These are phyloP conservation scores for Akabosia matsudoensis DNA, from an alignment of 1,140 invertebrate genomes.

Conservation along the genomic window DNA sequence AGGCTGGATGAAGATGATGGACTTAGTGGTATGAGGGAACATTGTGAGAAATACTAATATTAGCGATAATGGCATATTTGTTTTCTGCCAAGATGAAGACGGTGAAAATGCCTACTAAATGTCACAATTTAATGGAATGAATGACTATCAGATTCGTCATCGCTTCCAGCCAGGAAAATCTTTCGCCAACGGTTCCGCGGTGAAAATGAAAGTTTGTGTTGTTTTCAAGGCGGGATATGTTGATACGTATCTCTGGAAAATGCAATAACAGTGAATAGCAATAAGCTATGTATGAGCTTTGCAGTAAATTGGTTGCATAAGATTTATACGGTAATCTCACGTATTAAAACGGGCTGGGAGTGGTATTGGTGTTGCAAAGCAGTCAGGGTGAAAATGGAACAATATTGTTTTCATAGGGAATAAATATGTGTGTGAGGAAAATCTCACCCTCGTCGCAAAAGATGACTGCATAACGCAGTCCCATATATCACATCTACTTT, in stretches of 20 bases:
- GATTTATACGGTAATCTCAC: not conserved
- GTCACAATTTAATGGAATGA: not conserved
- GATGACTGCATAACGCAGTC: no score
- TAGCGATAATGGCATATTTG: constrained; percentile 12
- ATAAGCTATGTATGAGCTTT: no score
- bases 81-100: not conserved
- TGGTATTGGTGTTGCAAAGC: no score
- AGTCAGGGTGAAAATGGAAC: constrained; percentile 1
- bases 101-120: not conserved
- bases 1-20: not conserved
- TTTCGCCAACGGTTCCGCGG: not conserved
- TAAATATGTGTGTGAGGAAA: not conserved
- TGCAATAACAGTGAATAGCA: no score
- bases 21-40: not conserved
- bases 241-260: no score
- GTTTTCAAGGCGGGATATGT: no score
- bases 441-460: not conserved
- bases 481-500: no score
- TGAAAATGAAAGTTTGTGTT: no score
- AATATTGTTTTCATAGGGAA: not conserved
- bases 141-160: not conserved
- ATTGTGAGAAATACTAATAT: not conserved
- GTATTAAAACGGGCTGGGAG: not conserved
- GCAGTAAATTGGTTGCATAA: not conserved
- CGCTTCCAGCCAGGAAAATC: not conserved